Conservation (phyloP, 1,140 invertebrate genomes). For the Ceratina calcarata region DNA sequence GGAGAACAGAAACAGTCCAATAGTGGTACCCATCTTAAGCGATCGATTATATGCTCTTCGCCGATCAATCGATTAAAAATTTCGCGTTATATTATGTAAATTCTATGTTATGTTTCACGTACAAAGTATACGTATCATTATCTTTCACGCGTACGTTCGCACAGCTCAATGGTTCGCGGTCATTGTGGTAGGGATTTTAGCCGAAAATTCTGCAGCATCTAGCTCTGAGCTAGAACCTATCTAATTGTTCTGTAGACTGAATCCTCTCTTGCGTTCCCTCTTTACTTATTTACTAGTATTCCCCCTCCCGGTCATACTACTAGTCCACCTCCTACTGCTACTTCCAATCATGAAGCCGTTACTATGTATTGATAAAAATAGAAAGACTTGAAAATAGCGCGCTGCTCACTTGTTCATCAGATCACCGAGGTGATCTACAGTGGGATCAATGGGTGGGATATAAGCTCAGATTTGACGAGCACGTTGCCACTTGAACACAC, state of each 20-base stretch:
- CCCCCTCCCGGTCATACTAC: slow-evolving; percentile 63
- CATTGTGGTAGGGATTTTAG: slow-evolving; percentile 46
- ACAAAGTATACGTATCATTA: slow-evolving; percentile 22
- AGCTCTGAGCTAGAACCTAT: slow-evolving; percentile 36
- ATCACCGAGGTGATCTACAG: slow-evolving; percentile 40
- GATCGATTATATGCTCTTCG: background rate
- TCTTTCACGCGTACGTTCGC: background rate
- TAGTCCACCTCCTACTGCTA: slow-evolving; percentile 61
- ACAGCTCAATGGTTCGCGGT: background rate
- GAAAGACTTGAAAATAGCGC: slow-evolving; percentile 70
- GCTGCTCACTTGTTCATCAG: slow-evolving; percentile 50
- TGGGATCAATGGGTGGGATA: background rate
- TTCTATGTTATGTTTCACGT: background rate
- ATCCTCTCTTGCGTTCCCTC: slow-evolving; percentile 69
- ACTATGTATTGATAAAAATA: slow-evolving; percentile 77
- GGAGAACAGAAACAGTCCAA: slow-evolving; percentile 27
- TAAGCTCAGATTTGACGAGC: slow-evolving; percentile 30
- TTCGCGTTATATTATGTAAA: background rate
- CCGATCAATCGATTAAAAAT: background rate
- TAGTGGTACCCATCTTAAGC: slow-evolving; percentile 41
- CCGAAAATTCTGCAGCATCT: slow-evolving; percentile 22
- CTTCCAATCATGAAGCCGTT: slow-evolving; percentile 69
- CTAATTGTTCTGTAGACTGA: slow-evolving; percentile 71
- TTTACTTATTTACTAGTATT: slow-evolving; percentile 79
- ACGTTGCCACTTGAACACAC: background rate